These are phyloP conservation scores for Halocynthia aurantium DNA, from an alignment of 23 tunicate species.

Conservation along the genomic window DNA sequence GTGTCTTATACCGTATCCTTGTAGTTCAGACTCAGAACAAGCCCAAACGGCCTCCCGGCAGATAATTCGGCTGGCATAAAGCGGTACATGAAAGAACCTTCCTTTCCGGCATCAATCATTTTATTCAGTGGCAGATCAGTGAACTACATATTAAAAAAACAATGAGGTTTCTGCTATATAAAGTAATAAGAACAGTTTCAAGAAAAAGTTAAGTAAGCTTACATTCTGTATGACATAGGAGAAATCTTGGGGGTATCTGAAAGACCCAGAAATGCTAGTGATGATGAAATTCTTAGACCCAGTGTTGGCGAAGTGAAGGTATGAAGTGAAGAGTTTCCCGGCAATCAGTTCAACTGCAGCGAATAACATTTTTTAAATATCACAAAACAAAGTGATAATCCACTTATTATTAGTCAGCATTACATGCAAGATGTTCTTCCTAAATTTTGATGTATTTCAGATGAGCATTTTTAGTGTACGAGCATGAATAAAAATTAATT, in stretches of 20 bases:
- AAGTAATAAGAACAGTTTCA: not conserved
- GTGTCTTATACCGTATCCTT: constrained; percentile 47
- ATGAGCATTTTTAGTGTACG: too few relatives aligned
- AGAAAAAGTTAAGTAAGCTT: not conserved
- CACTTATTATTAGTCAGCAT: too few relatives aligned
- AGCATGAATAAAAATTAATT: too few relatives aligned
- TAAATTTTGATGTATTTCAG: too few relatives aligned
- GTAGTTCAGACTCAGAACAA: constrained; percentile 64
- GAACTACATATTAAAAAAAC: constrained; percentile 28
- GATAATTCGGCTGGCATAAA: constrained; percentile 82
- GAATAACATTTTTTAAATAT: too few relatives aligned
- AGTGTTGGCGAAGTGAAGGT: constrained; percentile 81
- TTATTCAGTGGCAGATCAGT: constrained; percentile 62
- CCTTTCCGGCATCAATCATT: constrained; percentile 91
- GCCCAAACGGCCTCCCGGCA: constrained; percentile 92
- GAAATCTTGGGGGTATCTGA: constrained; percentile 88
- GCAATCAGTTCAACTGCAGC: constrained; percentile 46
- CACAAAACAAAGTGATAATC: too few relatives aligned
- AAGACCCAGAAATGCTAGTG: constrained; percentile 84
- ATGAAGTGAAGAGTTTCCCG: constrained; percentile 63
- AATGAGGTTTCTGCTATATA: not conserved
- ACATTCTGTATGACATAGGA: constrained; percentile 88
- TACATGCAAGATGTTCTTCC: too few relatives aligned
- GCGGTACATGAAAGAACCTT: constrained; percentile 81
- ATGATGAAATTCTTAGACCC: constrained; percentile 89